phyloP scores from a whole-genome alignment of 2,797 vertebrate species.

The Sarcoramphus papa region DNA sequence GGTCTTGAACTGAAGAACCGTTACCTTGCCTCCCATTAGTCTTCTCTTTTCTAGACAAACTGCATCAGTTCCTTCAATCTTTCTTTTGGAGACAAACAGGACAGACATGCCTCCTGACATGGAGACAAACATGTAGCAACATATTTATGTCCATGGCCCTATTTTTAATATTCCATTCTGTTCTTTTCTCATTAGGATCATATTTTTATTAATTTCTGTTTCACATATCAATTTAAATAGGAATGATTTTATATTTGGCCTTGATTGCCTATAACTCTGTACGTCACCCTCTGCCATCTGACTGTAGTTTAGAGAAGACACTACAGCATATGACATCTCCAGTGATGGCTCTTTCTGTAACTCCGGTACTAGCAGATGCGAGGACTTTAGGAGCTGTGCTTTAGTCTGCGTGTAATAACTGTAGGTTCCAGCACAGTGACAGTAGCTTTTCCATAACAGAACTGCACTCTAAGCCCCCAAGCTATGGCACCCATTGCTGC shows the following conservation, averaged over 20 bases:
- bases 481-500: not conserved
- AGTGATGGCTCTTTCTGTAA: not conserved
- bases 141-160: not conserved
- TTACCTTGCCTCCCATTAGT: not conserved
- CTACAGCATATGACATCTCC: not conserved
- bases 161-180: not conserved
- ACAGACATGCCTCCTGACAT: not conserved
- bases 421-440: not conserved
- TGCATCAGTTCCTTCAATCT: not conserved
- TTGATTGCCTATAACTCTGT: not conserved
- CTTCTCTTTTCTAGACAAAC: not conserved
- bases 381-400: not conserved
- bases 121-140: not conserved
- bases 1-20: not conserved
- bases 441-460: not conserved
- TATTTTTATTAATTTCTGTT: not conserved
- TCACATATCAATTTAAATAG: not conserved
- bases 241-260: not conserved
- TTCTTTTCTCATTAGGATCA: not conserved
- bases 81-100: not conserved
- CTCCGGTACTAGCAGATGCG: not conserved
- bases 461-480: not conserved
- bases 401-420: not conserved
- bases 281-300: not conserved
- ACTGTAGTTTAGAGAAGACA: not conserved